Evolutionary conservation across 2,797 vertebrate genomes (phyloP).

Genomic region (Pangasius krempfi): DNA sequence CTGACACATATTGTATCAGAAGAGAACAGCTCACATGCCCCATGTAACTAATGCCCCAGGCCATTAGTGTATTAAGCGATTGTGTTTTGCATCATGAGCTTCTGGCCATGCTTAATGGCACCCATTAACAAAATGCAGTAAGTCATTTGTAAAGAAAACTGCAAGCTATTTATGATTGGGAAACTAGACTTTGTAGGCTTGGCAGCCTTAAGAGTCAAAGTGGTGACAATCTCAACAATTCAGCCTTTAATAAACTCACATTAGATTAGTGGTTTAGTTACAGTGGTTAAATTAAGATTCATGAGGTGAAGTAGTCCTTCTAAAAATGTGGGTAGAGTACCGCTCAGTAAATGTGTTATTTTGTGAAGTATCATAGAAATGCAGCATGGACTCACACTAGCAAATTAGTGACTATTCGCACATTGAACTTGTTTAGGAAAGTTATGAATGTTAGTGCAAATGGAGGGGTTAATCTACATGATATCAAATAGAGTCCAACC

Average conservation of each 20-base stretch:
- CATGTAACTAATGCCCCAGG: background rate
- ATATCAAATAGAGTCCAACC: background rate
- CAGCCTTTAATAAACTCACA: background rate
- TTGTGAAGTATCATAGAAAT: background rate
- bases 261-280: background rate
- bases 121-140: background rate
- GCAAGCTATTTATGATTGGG: background rate
- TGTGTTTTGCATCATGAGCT: background rate
- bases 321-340: background rate
- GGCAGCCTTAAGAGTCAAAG: background rate
- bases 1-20: background rate
- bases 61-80: background rate
- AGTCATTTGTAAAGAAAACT: slow-evolving; percentile 34
- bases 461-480: background rate
- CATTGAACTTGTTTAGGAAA: background rate
- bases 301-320: background rate
- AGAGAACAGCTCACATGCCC: background rate
- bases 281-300: background rate
- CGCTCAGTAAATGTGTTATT: background rate
- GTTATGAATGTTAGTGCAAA: background rate
- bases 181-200: background rate
- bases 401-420: background rate
- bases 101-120: background rate
- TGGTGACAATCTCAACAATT: background rate
- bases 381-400: background rate